Evolutionary conservation across 2,888 invertebrate genomes (phyloP).

Genomic region (Drosophila gaucha): DNA sequence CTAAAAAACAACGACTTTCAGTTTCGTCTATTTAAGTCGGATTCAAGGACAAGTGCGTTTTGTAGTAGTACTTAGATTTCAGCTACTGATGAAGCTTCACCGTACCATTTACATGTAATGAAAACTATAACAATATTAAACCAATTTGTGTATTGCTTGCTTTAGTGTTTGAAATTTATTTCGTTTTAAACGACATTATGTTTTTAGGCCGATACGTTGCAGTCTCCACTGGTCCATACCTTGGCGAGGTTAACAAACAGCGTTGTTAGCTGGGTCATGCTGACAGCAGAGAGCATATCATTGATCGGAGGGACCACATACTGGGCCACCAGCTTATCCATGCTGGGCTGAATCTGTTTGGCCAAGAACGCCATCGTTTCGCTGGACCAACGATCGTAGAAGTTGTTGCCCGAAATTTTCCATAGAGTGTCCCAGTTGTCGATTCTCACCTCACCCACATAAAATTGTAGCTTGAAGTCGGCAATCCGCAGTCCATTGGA

Average conservation of each 20-base stretch:
- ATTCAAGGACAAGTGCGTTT: background rate
- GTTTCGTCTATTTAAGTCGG: background rate
- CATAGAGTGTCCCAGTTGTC: conserved; percentile 65
- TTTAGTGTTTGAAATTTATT: background rate
- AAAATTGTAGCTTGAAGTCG: conserved; percentile 59
- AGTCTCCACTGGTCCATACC: conserved; percentile 38
- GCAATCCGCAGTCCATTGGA: conserved; percentile 57
- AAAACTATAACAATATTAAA: background rate
- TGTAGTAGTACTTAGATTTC: conserved; percentile 3
- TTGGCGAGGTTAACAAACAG: conserved; percentile 23
- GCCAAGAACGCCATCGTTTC: conserved; percentile 38
- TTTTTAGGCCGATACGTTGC: conserved; percentile 30
- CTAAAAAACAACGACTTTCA: conserved; percentile 16
- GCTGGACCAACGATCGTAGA: conserved; percentile 41
- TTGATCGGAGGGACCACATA: conserved; percentile 46
- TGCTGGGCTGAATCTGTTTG: conserved; percentile 56
- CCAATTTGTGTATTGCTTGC: background rate
- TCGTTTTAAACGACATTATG: background rate
- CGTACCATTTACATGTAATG: background rate
- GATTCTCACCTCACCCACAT: conserved; percentile 53
- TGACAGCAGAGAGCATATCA: conserved; percentile 23
- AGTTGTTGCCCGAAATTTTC: conserved; percentile 65
- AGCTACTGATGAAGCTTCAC: background rate
- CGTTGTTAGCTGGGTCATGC: conserved; percentile 46
- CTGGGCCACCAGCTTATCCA: conserved; percentile 26